Evolutionary conservation across 1,140 invertebrate genomes (phyloP).

Genomic region (Condylostylus longicornis): DNA sequence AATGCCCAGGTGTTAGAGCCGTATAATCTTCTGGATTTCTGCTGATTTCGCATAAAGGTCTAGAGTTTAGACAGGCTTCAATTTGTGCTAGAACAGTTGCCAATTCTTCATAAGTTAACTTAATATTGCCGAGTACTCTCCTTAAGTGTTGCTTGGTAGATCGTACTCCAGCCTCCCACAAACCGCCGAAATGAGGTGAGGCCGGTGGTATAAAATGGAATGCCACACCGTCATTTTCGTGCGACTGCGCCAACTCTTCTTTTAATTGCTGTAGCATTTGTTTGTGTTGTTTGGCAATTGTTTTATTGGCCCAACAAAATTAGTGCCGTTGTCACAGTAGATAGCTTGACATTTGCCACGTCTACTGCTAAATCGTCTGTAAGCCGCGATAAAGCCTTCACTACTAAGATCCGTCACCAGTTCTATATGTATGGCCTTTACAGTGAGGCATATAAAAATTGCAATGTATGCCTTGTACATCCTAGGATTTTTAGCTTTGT

Average conservation of each 20-base stretch:
- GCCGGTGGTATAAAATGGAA: constrained; percentile 8
- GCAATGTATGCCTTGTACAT: constrained; percentile 7
- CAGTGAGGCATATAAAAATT: constrained; percentile 11
- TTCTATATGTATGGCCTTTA: constrained; percentile 17
- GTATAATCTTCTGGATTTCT: too few species aligned
- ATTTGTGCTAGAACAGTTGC: constrained; percentile 18
- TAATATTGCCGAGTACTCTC: constrained; percentile 13
- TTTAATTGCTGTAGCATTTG: constrained; percentile 12
- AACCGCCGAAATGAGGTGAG: constrained; percentile 8
- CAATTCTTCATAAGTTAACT: constrained; percentile 17
- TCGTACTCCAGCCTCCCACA: constrained; percentile 7
- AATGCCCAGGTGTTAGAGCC: too few species aligned
- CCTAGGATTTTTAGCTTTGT: constrained; percentile 6
- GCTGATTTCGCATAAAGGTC: constrained; percentile 21
- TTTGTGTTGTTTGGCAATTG: too few species aligned
- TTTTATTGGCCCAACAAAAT: constrained; percentile 21
- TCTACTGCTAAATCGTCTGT: constrained; percentile 15
- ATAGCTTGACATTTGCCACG: constrained; percentile 10
- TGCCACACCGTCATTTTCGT: too few species aligned
- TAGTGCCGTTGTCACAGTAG: constrained; percentile 26
- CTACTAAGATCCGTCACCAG: constrained; percentile 9
- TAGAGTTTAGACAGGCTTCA: constrained; percentile 26
- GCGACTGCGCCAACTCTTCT: constrained; percentile 1
- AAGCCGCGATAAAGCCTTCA: constrained; percentile 15
- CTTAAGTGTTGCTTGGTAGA: constrained; percentile 4